phyloP scores from a whole-genome alignment of 2,888 invertebrate genomes.

The Drosophila pseudotakahashii region DNA sequence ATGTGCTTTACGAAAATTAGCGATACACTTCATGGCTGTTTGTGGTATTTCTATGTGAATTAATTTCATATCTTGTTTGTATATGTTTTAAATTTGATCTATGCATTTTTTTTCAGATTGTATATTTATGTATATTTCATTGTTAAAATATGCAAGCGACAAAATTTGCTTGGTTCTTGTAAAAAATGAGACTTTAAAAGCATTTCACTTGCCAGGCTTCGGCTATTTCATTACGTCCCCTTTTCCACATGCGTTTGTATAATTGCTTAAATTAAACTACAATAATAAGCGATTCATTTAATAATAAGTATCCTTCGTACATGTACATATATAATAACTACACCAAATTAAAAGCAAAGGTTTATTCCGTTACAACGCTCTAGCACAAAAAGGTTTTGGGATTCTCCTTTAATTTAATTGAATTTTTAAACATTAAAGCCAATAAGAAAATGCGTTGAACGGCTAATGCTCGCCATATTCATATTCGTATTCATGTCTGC shows the following conservation, averaged over 20 bases:
- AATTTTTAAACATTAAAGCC: conserved; percentile 75
- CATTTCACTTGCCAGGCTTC: conserved; percentile 75
- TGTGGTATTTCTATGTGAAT: conserved; percentile 44
- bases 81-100: conserved; percentile 70
- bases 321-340: conserved; percentile 70
- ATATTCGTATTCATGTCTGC: conserved; percentile 55
- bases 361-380: conserved; percentile 53
- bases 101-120: conserved; percentile 59
- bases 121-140: conserved; percentile 66
- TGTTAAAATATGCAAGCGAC: conserved; percentile 79
- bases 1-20: conserved; percentile 73
- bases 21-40: conserved; percentile 36
- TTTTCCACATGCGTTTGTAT: conserved; percentile 54
- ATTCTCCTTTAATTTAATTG: conserved; percentile 28
- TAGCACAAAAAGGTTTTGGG: conserved; percentile 56
- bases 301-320: conserved; percentile 58
- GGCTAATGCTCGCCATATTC: conserved; percentile 59
- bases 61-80: conserved; percentile 53
- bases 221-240: conserved; percentile 45
- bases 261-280: conserved; percentile 80
- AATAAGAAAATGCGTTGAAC: conserved; percentile 71
- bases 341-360: conserved; percentile 72
- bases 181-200: conserved; percentile 82
- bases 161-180: conserved; percentile 78
- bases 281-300: conserved; percentile 78